Evolutionary conservation across 2,113 vertebrate genomes (phyloP), one percentile per base, ranked within the genome.

Genomic region (Corapipo altera): DNA sequence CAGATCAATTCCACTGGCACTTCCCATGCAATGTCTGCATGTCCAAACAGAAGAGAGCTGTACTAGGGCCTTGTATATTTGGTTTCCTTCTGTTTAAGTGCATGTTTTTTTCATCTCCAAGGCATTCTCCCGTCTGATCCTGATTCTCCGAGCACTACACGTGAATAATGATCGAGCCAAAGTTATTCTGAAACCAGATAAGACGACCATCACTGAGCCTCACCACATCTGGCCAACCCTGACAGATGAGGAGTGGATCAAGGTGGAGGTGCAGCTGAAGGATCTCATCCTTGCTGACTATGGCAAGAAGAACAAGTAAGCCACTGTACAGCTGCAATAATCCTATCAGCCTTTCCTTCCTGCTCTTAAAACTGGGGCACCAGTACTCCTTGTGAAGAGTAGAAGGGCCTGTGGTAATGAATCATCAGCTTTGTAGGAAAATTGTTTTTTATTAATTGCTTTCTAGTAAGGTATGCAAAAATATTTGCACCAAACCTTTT

Each of bases 221-320:
- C 99, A 99, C 95, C 99, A 99, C 97, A 99, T 99, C 96, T 99
- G 99, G 99, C 99, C 99, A 89, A 99, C 99, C 2, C 98, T 99
- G 94, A 99, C 99, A 0, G 99, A 99, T 1, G 99, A 99, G 92
- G 99, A 99, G 84, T 99, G 99, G 99, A 99, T 99, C 97, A 99
- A 99, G 90, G 99, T 99, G 94, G 99, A 99, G 91, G 99, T 99
- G 96, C 99, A 99, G 87, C 99, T 99, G 82, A 99, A 99, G 87
- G 99, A 99, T 96, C 98, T 99, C 33, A 99, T 99, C 95, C 97
- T 99, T 96, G 99, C 99, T 2, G 99, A 99, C 95, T 99, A 99
- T 3, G 99, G 99, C 97, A 99, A 99, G 98, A 99, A 99, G 98
- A 99, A 99, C 98, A 99, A 99, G 99, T 99, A 95, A 98, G 99